These are phyloP conservation scores for Alligator mississippiensis DNA, from an alignment of 2,113 vertebrate species.

Conservation along the genomic window DNA sequence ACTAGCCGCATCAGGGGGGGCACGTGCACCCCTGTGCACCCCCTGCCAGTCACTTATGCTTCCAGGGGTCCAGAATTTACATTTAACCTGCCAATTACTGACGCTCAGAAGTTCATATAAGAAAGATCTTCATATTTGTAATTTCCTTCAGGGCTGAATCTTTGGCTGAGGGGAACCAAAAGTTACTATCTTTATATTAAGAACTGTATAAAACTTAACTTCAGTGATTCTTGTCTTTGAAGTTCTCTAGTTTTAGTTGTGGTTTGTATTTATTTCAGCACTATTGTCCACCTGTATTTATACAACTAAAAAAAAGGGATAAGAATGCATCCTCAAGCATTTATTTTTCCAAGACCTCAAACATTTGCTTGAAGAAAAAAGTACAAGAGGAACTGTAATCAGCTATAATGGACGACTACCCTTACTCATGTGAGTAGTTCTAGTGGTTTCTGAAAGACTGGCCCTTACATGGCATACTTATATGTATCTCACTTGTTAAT, in stretches of 20 bases:
- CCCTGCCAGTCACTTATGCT: too few relatives aligned
- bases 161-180: neutral
- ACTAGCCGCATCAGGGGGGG: too few relatives aligned
- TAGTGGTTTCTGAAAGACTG: neutral
- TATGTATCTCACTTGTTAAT: too few relatives aligned
- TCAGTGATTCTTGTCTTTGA: neutral
- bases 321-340: neutral
- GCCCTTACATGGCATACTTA: neutral
- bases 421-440: neutral
- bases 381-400: neutral
- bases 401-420: neutral
- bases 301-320: neutral
- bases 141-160: too few relatives aligned
- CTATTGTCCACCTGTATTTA: neutral
- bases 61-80: neutral
- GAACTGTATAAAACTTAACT: neutral
- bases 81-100: neutral
- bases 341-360: neutral
- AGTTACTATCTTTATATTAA: neutral
- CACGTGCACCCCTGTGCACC: too few relatives aligned
- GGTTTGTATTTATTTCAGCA: neutral
- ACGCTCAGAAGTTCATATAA: neutral
- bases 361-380: neutral
- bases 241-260: neutral
- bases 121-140: neutral